phyloP scores from a whole-genome alignment of 2,888 invertebrate genomes.

The Lepidochitona cinerea region DNA sequence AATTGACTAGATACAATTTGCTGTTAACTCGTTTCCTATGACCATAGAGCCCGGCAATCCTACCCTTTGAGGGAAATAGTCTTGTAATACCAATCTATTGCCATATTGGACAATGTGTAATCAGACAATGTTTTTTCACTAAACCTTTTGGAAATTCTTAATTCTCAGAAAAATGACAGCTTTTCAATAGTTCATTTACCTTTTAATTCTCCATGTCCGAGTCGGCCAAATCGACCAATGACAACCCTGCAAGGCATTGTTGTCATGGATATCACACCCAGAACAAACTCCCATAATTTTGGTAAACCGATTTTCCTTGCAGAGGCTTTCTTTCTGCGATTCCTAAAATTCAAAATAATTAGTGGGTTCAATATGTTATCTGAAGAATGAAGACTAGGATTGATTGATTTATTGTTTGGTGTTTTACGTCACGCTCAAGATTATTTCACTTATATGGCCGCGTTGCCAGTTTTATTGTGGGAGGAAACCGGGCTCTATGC shows the following conservation, averaged over 20 bases:
- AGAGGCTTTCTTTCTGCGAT: constrained; percentile 82
- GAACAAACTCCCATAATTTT: constrained; percentile 96
- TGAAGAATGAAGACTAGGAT: background rate
- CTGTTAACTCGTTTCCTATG: too few relatives aligned
- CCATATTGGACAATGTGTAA: too few relatives aligned
- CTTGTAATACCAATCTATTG: too few relatives aligned
- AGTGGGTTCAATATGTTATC: background rate
- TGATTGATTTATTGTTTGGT: background rate
- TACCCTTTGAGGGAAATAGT: too few relatives aligned
- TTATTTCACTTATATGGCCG: background rate
- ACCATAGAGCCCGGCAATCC: too few relatives aligned
- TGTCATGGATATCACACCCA: constrained; percentile 93
- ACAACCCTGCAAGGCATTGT: constrained; percentile 91
- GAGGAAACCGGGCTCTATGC: background rate
- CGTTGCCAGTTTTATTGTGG: too few relatives aligned
- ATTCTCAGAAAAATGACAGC: too few relatives aligned
- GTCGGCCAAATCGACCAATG: constrained; percentile 94
- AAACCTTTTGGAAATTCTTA: too few relatives aligned
- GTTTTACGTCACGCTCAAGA: background rate
- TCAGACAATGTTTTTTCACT: too few relatives aligned
- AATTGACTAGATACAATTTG: too few relatives aligned
- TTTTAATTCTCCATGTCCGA: constrained; percentile 98
- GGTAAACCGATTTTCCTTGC: constrained; percentile 87
- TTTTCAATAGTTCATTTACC: too few relatives aligned
- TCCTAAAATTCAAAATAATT: constrained; percentile 43